Conservation (phyloP, 2,113 vertebrate species). For the Burhinus oedicnemus region DNA sequence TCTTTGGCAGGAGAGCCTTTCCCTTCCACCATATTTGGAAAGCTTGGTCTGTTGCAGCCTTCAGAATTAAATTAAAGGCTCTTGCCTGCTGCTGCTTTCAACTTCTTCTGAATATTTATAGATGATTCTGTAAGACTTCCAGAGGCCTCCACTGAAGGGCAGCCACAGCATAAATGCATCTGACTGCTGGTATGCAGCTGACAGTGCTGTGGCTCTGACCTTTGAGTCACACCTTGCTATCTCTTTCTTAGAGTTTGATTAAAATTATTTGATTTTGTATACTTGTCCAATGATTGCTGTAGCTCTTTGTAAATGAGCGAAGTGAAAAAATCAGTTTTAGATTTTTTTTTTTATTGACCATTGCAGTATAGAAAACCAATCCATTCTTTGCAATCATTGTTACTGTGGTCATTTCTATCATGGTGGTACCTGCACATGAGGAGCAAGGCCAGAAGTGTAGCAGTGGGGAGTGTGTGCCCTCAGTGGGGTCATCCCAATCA, state of each 20-base stretch:
- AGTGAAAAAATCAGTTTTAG: not conserved
- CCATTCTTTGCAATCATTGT: accelerated
- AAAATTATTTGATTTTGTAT: not conserved
- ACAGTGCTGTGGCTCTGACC: not conserved
- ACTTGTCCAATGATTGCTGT: not conserved
- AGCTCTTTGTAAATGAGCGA: not conserved
- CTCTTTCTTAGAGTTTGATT: not conserved
- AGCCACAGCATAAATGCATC: not conserved
- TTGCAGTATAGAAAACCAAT: too few relatives aligned
- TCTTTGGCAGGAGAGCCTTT: not conserved
- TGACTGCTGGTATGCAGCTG: not conserved
- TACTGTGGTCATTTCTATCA: not conserved
- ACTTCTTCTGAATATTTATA: slow-evolving; percentile 36
- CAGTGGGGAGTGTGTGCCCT: not conserved
- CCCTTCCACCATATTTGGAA: not conserved
- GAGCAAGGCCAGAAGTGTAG: not conserved
- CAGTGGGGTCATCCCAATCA: too few relatives aligned
- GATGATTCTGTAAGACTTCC: not conserved
- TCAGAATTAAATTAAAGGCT: slow-evolving; percentile 23
- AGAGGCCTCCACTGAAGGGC: not conserved
- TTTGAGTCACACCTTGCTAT: not conserved
- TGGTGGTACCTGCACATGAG: not conserved
- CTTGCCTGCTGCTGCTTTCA: not conserved
- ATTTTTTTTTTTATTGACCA: not conserved
- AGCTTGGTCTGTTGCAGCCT: not conserved